These are phyloP conservation scores for Aramus guarauna DNA, from an alignment of 2,113 vertebrate species.

Conservation along the genomic window DNA sequence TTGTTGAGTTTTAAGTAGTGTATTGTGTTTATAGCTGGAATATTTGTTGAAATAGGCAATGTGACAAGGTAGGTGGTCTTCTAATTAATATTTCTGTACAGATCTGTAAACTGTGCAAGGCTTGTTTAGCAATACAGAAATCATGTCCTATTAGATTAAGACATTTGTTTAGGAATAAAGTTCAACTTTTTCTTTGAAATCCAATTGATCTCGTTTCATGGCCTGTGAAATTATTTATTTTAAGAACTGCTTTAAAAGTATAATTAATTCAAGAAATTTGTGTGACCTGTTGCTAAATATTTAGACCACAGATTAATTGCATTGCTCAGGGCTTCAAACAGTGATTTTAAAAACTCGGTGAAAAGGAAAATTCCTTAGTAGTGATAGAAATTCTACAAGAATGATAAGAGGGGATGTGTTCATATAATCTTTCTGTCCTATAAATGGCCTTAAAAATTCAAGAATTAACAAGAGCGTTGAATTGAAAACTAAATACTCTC, in stretches of 20 bases:
- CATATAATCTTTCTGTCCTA: background rate
- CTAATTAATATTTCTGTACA: constrained; percentile 54
- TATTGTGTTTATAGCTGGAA: constrained; percentile 23
- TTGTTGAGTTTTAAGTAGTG: background rate
- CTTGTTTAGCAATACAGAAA: constrained; percentile 60
- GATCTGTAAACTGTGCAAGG: constrained; percentile 49
- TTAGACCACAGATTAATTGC: constrained; percentile 48
- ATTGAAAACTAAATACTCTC: background rate
- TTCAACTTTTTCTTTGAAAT: constrained; percentile 48
- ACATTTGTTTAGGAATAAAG: constrained; percentile 60
- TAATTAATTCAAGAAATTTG: constrained; percentile 36
- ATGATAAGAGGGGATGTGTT: background rate
- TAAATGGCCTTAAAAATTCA: background rate
- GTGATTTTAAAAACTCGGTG: background rate
- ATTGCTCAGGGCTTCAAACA: background rate
- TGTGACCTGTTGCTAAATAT: constrained; percentile 57
- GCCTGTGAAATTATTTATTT: constrained; percentile 46
- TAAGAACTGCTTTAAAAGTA: constrained; percentile 30
- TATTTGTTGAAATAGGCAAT: constrained; percentile 43
- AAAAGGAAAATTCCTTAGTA: background rate
- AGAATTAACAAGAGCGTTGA: background rate
- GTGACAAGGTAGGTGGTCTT: constrained; percentile 56
- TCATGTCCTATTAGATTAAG: background rate
- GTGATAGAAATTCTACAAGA: background rate
- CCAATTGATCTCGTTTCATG: constrained; percentile 16